Percentiles rank a stretch among this genome's conserved stretches.
Evolutionary conservation across 1,140 invertebrate genomes (phyloP).

Genomic region (Drosophila gunungcola): DNA sequence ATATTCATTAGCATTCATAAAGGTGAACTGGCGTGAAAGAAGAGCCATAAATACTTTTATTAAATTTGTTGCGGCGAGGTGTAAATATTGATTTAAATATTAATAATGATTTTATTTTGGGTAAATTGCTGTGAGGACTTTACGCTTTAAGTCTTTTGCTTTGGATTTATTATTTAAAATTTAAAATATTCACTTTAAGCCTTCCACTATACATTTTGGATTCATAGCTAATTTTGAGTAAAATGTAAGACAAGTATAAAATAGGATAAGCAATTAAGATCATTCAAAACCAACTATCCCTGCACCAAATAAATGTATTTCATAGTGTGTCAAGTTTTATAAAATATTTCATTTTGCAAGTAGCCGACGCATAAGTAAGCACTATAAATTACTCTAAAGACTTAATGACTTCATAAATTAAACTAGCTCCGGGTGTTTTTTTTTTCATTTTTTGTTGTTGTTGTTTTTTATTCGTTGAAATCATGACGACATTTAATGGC

Average conservation of each 20-base stretch:
- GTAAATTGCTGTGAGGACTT: too few relatives aligned
- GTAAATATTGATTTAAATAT: too few relatives aligned
- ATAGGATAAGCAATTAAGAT: too few relatives aligned
- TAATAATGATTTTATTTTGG: too few relatives aligned
- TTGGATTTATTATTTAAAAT: too few relatives aligned
- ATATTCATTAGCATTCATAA: slow-evolving; percentile 2
- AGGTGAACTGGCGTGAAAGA: not conserved
- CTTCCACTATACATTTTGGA: too few relatives aligned
- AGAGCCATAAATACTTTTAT: not conserved
- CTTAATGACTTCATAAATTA: slow-evolving; percentile 43
- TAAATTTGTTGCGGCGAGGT: not conserved
- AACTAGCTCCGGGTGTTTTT: slow-evolving; percentile 5
- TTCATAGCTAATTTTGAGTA: too few relatives aligned
- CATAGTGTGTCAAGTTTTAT: not conserved
- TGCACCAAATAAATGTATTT: not conserved
- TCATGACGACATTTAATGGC: slow-evolving; percentile 35
- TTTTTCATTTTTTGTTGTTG: not conserved
- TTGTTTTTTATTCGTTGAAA: not conserved
- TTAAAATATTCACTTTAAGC: too few relatives aligned
- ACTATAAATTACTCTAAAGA: slow-evolving; percentile 28
- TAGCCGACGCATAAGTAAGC: slow-evolving; percentile 10
- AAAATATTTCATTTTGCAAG: slow-evolving; percentile 7
- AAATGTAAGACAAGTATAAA: too few relatives aligned
- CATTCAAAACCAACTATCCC: not conserved
- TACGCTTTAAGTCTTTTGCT: too few relatives aligned